Evolutionary conservation across 2,888 invertebrate species (phyloP).

Genomic region (Thalpophila matura): DNA sequence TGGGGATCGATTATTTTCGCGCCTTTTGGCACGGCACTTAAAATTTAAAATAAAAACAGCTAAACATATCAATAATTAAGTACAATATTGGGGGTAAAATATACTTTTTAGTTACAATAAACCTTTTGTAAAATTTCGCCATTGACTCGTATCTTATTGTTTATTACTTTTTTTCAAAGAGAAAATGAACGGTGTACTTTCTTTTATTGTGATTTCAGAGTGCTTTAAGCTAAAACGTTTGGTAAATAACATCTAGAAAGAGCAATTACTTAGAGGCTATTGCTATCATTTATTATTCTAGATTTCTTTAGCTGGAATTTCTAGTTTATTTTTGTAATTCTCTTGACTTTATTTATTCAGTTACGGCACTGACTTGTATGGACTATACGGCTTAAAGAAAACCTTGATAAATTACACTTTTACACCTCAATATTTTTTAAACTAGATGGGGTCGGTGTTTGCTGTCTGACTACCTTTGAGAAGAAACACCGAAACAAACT

Average conservation of each 20-base stretch:
- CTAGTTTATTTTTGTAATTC: constrained; percentile 40
- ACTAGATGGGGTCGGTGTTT: no score
- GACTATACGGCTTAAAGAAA: not conserved
- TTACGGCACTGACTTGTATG: not conserved
- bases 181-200: constrained; percentile 7
- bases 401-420: not conserved
- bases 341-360: constrained; percentile 33
- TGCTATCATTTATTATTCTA: constrained; percentile 57
- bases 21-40: no score
- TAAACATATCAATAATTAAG: no score
- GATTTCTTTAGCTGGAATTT: constrained; percentile 43
- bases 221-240: constrained; percentile 47
- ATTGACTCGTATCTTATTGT: not conserved
- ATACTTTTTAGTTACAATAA: no score
- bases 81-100: no score
- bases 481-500: no score
- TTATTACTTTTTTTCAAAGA: constrained; percentile 3
- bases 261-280: constrained; percentile 63
- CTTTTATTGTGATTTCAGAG: constrained; percentile 50
- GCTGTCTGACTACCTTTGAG: no score
- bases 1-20: no score
- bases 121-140: no score
- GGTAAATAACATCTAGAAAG: constrained; percentile 58
- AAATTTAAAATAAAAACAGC: no score
- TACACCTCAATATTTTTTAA: no score